phyloP scores from a whole-genome alignment of 37 sponge, comb jelly and placozoan species.

The Haliclona indistincta region DNA sequence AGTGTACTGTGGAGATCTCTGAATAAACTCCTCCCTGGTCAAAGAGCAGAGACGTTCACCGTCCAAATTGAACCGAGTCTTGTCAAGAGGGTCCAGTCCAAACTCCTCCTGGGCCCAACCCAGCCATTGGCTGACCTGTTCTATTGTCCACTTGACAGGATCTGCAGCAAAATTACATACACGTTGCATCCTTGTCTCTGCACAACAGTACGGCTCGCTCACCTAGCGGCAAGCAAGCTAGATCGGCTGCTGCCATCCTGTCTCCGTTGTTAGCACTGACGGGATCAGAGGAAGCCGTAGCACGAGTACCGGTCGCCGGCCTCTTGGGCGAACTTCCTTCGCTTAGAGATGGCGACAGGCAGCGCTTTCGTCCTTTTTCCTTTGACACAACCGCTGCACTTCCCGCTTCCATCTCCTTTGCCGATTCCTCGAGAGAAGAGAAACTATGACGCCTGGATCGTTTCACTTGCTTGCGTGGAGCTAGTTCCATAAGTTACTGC shows the following conservation, averaged over 20 bases:
- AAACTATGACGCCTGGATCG: slow-evolving; percentile 45
- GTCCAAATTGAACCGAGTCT: slow-evolving; percentile 40
- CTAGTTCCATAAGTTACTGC: too few species aligned
- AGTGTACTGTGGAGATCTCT: slow-evolving; percentile 45
- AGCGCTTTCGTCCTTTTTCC: slow-evolving; percentile 8
- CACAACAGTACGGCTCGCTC: not conserved
- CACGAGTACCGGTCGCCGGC: not conserved
- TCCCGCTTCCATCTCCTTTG: not conserved
- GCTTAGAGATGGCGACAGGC: not conserved
- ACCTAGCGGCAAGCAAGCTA: not conserved
- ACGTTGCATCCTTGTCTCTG: too few species aligned
- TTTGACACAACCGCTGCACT: slow-evolving; percentile 2
- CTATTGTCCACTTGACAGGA: slow-evolving; percentile 60
- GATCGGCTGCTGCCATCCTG: not conserved
- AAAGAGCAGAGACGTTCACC: slow-evolving; percentile 65
- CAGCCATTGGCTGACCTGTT: slow-evolving; percentile 75
- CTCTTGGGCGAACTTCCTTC: not conserved
- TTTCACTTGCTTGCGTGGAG: not conserved
- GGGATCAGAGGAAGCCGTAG: not conserved
- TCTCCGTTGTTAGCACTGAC: not conserved
- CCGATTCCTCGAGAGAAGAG: slow-evolving; percentile 30
- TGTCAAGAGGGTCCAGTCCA: slow-evolving; percentile 46
- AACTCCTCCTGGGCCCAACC: slow-evolving; percentile 64
- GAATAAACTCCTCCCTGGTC: slow-evolving; percentile 57
- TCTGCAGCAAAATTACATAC: slow-evolving; percentile 34